Percentiles rank a stretch among this genome's conserved stretches.
These are phyloP conservation scores for Synanthedon andrenaeformis DNA, from an alignment of 2,888 invertebrate genomes.

Conservation along the genomic window DNA sequence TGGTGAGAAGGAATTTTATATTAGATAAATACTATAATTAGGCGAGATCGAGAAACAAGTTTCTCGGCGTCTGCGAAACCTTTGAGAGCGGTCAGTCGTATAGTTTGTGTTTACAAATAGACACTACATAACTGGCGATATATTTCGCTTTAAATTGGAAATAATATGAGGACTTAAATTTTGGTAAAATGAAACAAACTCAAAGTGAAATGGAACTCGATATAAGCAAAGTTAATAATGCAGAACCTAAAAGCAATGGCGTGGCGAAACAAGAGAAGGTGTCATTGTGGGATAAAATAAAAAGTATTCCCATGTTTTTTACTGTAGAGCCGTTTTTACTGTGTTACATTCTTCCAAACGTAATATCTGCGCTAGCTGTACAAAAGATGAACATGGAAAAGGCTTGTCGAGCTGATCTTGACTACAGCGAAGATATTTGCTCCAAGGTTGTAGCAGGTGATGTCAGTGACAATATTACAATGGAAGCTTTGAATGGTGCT, in stretches of 20 bases:
- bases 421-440: conserved; percentile 60
- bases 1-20: conserved; percentile 7
- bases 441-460: conserved; percentile 39
- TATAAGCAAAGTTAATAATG: conserved; percentile 3
- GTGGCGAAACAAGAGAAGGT: conserved; percentile 5
- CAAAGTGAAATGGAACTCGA: conserved; percentile 18
- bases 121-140: conserved; percentile 6
- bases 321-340: conserved; percentile 76
- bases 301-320: conserved; percentile 32
- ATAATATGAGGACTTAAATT: not conserved
- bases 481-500: conserved; percentile 41
- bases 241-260: conserved; percentile 12
- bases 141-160: not conserved
- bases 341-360: conserved; percentile 73
- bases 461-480: conserved; percentile 30
- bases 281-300: conserved; percentile 14
- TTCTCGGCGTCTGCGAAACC: conserved; percentile 12
- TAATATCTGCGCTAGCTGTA: conserved; percentile 70
- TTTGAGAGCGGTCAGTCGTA: conserved; percentile 13
- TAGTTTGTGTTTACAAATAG: conserved; percentile 24
- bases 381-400: conserved; percentile 69
- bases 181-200: conserved; percentile 17
- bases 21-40: conserved; percentile 11
- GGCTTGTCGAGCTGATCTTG: conserved; percentile 65
- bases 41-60: conserved; percentile 19